A percentile compares a stretch with the other conserved stretches of the same genome.
Conservation (phyloP, 2,113 vertebrate species). For the Theristicus caerulescens region DNA sequence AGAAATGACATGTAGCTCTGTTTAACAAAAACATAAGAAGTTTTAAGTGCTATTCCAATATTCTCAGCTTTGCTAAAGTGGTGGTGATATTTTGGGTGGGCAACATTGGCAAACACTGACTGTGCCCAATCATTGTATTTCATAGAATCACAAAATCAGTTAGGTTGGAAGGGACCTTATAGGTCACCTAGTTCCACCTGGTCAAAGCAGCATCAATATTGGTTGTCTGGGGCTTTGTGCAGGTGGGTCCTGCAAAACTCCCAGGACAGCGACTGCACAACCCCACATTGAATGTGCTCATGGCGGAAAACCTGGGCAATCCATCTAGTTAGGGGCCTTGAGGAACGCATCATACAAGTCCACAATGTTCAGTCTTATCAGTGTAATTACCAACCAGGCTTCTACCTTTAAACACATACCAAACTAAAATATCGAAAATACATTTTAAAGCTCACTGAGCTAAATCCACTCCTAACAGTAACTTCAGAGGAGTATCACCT, state of each 20-base stretch:
- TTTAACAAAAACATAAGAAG: background rate
- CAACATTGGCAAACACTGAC: background rate
- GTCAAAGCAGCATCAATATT: background rate
- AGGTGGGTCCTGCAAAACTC: background rate
- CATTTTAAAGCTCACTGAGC: background rate
- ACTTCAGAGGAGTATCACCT: background rate
- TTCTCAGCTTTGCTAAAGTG: background rate
- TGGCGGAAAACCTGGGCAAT: background rate
- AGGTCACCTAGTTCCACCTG: background rate
- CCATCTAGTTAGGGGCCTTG: background rate
- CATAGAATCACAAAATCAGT: background rate
- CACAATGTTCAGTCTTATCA: background rate
- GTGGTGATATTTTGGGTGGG: background rate
- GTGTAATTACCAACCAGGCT: background rate
- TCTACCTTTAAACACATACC: background rate
- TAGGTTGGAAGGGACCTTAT: background rate
- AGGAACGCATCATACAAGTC: background rate
- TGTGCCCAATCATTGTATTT: background rate
- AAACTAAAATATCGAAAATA: background rate
- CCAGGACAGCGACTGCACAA: background rate
- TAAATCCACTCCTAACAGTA: background rate
- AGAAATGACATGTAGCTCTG: background rate
- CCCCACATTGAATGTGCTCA: background rate
- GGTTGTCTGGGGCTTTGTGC: background rate
- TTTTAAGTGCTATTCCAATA: background rate